phyloP scores from a whole-genome alignment of 1,140 invertebrate species.

The Cyclargus thomasi region DNA sequence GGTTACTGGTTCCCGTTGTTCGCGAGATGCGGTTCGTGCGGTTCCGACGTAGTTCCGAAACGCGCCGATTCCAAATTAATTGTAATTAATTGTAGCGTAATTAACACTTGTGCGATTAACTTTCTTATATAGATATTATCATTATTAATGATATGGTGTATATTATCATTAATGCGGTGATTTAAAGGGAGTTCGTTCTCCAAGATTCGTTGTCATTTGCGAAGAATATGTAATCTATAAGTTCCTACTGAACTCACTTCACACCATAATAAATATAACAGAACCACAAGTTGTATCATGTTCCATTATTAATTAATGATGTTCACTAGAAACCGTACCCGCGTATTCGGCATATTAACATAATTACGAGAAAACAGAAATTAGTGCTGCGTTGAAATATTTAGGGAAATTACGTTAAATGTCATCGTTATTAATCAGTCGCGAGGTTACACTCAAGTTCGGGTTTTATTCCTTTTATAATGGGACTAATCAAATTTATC shows the following conservation, averaged over 20 bases:
- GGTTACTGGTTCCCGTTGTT: constrained; percentile 62
- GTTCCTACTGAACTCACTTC: not conserved
- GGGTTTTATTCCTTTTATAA: constrained; percentile 37
- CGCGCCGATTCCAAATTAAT: not conserved
- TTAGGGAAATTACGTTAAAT: constrained; percentile 17
- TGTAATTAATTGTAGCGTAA: not conserved
- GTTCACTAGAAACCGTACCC: not conserved
- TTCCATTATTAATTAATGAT: not conserved
- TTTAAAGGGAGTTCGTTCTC: not conserved
- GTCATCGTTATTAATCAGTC: constrained; percentile 27
- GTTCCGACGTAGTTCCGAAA: not conserved
- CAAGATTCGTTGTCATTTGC: not conserved
- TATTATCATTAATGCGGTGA: not conserved
- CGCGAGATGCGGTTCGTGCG: constrained; percentile 45
- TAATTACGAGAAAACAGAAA: constrained; percentile 1
- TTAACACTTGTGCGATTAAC: not conserved
- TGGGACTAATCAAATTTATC: constrained; percentile 53
- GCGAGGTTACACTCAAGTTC: constrained; percentile 33
- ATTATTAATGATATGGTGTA: no score
- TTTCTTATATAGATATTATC: not conserved
- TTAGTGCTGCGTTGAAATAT: not conserved
- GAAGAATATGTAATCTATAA: no score
- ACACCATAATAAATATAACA: not conserved
- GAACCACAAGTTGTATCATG: not conserved
- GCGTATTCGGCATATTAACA: not conserved